A percentile compares a stretch with the other conserved stretches of the same genome.
These are phyloP conservation scores for Picathartes gymnocephalus DNA, from an alignment of 2,113 vertebrate genomes.

Conservation along the genomic window DNA sequence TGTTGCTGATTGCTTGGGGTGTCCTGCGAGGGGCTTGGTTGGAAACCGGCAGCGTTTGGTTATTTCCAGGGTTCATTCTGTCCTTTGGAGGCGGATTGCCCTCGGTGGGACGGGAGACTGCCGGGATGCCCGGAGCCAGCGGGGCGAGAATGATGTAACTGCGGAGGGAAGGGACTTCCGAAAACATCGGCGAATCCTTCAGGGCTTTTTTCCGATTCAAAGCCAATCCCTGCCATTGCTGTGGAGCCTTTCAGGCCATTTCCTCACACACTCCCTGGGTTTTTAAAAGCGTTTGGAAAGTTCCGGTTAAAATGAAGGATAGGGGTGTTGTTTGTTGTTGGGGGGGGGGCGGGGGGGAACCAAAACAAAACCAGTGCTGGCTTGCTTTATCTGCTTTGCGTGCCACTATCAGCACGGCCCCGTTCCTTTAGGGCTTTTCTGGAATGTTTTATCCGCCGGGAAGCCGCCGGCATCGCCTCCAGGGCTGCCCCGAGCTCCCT, in stretches of 20 bases:
- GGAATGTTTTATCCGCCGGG: not conserved
- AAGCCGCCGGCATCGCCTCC: not conserved
- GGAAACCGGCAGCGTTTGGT: not conserved
- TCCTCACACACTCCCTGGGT: not conserved
- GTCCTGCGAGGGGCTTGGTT: not conserved
- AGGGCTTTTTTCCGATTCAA: not conserved
- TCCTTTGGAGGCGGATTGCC: not conserved
- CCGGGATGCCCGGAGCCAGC: not conserved
- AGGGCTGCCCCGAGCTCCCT: not conserved
- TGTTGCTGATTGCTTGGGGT: not conserved
- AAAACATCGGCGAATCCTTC: not conserved
- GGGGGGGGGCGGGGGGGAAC: rapidly evolving
- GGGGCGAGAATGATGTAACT: not conserved
- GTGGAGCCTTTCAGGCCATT: not conserved
- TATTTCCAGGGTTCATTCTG: not conserved
- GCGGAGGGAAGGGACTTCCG: not conserved
- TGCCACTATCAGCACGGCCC: not conserved
- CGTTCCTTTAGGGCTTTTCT: not conserved
- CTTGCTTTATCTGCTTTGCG: not conserved
- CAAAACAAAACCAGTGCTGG: not conserved
- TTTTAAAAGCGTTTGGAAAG: not conserved
- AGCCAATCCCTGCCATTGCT: not conserved
- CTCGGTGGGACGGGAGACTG: not conserved
- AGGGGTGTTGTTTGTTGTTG: not conserved
- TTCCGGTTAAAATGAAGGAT: not conserved